These are phyloP conservation scores for Hirundo rustica DNA, from an alignment of 2,797 vertebrate genomes.

Conservation along the genomic window DNA sequence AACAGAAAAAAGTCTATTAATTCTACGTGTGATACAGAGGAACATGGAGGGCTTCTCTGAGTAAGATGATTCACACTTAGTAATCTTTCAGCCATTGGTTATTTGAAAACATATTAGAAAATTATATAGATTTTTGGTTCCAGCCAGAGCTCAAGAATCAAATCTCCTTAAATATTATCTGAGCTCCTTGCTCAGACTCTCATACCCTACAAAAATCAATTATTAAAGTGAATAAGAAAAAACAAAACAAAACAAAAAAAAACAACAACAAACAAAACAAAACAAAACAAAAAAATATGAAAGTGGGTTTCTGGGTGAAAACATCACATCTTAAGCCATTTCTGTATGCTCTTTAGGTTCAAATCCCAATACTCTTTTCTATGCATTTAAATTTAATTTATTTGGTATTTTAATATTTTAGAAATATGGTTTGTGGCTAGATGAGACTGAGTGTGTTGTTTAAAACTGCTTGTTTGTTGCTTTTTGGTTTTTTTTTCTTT, in stretches of 20 bases:
- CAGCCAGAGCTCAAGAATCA: background rate
- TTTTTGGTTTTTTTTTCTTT: background rate
- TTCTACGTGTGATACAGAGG: background rate
- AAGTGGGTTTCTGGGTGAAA: background rate
- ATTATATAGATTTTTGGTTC: background rate
- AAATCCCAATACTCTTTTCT: background rate
- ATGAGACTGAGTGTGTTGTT: background rate
- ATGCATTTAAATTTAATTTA: background rate
- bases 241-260: background rate
- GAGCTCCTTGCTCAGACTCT: background rate
- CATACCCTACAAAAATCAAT: background rate
- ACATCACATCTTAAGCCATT: background rate
- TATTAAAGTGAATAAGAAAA: background rate
- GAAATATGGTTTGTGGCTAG: background rate
- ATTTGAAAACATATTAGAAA: background rate
- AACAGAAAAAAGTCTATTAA: background rate
- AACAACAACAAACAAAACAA: background rate
- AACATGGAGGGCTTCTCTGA: background rate
- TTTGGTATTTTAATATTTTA: background rate
- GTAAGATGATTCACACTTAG: background rate
- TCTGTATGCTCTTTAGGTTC: background rate
- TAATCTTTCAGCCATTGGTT: background rate
- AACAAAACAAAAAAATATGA: background rate
- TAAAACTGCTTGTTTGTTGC: background rate
- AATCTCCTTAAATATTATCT: background rate